These are phyloP conservation scores for Chironomus tentans DNA, from an alignment of 2,888 invertebrate genomes.

Conservation along the genomic window DNA sequence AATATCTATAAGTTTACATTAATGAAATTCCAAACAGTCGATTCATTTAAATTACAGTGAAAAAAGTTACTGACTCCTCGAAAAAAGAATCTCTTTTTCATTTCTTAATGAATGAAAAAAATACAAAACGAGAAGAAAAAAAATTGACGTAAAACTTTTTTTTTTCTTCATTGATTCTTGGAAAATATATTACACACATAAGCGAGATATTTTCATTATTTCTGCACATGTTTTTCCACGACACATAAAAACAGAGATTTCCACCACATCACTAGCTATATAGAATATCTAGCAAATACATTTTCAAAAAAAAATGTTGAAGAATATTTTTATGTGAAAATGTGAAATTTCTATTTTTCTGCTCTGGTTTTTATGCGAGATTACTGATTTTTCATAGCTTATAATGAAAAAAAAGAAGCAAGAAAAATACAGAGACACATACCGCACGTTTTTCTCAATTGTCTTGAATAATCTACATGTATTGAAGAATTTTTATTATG, in stretches of 20 bases:
- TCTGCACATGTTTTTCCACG: constrained; percentile 23
- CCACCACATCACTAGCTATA: neutral
- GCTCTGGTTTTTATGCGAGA: neutral
- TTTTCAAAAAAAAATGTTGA: neutral
- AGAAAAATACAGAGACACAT: neutral
- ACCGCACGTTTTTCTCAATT: neutral
- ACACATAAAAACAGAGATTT: neutral
- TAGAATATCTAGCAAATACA: neutral
- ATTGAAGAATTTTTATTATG: too few species aligned
- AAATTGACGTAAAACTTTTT: neutral
- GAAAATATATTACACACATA: neutral
- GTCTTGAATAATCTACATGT: neutral
- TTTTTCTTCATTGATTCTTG: constrained; percentile 19
- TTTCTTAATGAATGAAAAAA: neutral
- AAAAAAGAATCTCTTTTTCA: neutral
- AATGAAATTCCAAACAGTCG: constrained; percentile 13
- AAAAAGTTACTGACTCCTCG: neutral
- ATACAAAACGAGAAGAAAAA: neutral
- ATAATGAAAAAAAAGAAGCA: neutral
- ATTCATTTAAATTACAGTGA: neutral
- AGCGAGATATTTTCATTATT: neutral
- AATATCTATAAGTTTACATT: constrained; percentile 8
- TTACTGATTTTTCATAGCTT: neutral
- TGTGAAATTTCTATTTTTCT: too few species aligned
- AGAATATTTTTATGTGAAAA: neutral